These are phyloP conservation scores for Catagonus wagneri DNA, from an alignment of 2,113 vertebrate species.

Conservation along the genomic window DNA sequence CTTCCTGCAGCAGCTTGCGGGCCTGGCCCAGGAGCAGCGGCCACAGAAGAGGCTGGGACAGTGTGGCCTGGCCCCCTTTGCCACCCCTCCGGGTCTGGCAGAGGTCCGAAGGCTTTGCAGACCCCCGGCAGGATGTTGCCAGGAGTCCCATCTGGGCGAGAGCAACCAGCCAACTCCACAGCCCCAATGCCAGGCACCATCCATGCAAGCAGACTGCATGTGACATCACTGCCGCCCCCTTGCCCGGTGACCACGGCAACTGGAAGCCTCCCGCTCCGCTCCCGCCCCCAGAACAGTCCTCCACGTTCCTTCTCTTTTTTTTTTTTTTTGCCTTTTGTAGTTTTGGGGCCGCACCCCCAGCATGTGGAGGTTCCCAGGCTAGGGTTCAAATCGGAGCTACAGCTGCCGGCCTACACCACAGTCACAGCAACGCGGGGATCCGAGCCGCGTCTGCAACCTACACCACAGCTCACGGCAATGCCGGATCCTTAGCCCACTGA, in stretches of 20 bases:
- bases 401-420: no score
- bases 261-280: conserved; percentile 54
- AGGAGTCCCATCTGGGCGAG: conserved; percentile 34
- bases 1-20: background rate
- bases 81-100: background rate
- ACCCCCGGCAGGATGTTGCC: background rate
- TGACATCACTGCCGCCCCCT: conserved; percentile 77
- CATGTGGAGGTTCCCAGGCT: no score
- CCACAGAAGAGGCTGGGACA: background rate
- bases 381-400: no score
- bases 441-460: no score
- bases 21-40: background rate
- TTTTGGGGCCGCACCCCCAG: no score
- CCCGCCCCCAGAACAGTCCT: conserved; percentile 65
- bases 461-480: no score
- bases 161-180: conserved; percentile 60
- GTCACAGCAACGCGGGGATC: no score
- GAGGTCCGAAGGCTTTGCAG: background rate
- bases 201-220: conserved; percentile 65
- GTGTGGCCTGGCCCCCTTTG: no score
- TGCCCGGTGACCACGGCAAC: conserved; percentile 78
- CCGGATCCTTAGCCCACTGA: no score
- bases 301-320: no score
- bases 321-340: no score
- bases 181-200: conserved; percentile 63